A percentile compares a stretch with the other conserved stretches of the same genome.
phyloP scores from a whole-genome alignment of 2,888 invertebrate genomes.

The Scaptomyza polygonia region DNA sequence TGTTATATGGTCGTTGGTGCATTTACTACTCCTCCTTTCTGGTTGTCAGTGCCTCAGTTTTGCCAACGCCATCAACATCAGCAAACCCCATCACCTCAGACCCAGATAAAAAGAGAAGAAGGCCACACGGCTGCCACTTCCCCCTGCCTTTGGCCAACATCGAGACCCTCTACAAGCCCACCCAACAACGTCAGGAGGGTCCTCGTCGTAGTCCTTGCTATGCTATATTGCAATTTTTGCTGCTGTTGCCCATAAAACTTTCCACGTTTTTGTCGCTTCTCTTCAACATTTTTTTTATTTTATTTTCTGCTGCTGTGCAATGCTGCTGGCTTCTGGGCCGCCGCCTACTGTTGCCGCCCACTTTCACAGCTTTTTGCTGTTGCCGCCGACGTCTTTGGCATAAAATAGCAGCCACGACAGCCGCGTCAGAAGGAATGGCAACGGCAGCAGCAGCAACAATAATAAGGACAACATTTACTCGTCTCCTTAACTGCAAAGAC shows the following conservation, averaged over 20 bases:
- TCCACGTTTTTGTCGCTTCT: constrained; percentile 74
- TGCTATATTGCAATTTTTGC: constrained; percentile 81
- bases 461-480: constrained; percentile 80
- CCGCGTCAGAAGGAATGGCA: constrained; percentile 46
- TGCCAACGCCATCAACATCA: constrained; percentile 71
- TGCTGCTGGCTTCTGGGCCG: constrained; percentile 29
- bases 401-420: constrained; percentile 58
- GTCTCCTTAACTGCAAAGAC: constrained; percentile 81
- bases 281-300: constrained; percentile 34
- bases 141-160: too few species aligned
- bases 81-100: constrained; percentile 56
- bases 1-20: constrained; percentile 8
- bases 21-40: constrained; percentile 22
- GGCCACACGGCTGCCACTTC: neutral
- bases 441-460: constrained; percentile 53
- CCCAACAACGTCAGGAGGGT: constrained; percentile 35
- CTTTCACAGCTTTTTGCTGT: constrained; percentile 46
- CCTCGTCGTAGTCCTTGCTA: constrained; percentile 41
- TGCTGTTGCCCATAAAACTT: constrained; percentile 80
- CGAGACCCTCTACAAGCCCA: neutral
- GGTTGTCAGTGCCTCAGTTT: constrained; percentile 60
- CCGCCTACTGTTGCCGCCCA: constrained; percentile 42
- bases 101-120: constrained; percentile 7
- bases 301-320: constrained; percentile 43
- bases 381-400: constrained; percentile 55